These are phyloP conservation scores for Aphelinus certus DNA, from an alignment of 1,140 invertebrate species.

Conservation along the genomic window DNA sequence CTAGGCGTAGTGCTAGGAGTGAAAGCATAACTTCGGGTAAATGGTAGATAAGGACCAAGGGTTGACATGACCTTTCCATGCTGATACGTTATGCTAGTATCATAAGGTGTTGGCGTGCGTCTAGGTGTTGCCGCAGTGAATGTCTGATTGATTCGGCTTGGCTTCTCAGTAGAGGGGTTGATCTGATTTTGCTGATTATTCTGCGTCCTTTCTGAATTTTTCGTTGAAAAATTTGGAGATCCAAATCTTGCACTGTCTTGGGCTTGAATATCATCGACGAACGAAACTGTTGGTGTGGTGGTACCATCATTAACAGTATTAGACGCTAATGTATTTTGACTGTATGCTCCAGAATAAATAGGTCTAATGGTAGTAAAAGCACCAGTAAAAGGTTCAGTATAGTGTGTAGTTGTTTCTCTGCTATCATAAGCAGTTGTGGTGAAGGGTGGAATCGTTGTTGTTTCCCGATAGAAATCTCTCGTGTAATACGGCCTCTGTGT, in stretches of 20 bases:
- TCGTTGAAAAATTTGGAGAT: constrained; percentile 36
- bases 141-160: constrained; percentile 41
- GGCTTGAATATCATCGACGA: constrained; percentile 12
- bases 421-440: constrained; percentile 13
- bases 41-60: constrained; percentile 58
- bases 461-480: constrained; percentile 20
- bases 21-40: constrained; percentile 60
- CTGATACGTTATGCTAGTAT: constrained; percentile 56
- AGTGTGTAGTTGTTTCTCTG: not conserved
- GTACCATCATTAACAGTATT: constrained; percentile 13
- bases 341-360: constrained; percentile 7
- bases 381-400: constrained; percentile 11
- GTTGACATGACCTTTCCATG: constrained; percentile 57
- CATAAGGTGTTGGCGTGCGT: constrained; percentile 54
- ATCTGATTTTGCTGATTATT: constrained; percentile 51
- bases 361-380: constrained; percentile 23
- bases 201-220: constrained; percentile 37
- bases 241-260: constrained; percentile 18
- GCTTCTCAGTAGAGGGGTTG: constrained; percentile 53
- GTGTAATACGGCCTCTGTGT: constrained; percentile 19
- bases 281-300: not conserved
- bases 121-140: constrained; percentile 41
- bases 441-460: not conserved
- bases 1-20: constrained; percentile 50
- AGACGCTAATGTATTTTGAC: constrained; percentile 10